Percentiles rank a stretch among this genome's conserved stretches.
Conservation (phyloP, 1,140 invertebrate species). For the Cherax destructor region DNA sequence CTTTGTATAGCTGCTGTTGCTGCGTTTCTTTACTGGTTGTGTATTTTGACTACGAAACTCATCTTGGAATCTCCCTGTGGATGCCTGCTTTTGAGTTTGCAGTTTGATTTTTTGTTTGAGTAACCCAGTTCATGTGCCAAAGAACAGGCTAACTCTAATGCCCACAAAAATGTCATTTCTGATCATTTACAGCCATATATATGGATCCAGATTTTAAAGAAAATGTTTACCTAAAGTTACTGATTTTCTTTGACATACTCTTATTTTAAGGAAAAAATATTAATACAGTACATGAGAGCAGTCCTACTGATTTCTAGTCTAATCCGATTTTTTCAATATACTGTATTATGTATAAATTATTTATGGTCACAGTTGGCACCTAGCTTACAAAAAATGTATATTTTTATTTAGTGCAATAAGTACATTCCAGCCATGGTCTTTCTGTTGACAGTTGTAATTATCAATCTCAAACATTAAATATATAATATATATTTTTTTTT, state of each 20-base stretch:
- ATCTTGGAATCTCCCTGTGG: background rate
- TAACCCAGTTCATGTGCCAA: slow-evolving; percentile 30
- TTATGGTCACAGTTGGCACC: background rate
- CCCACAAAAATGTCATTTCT: background rate
- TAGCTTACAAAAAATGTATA: background rate
- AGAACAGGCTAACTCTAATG: slow-evolving; percentile 6
- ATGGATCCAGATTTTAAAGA: slow-evolving; percentile 1
- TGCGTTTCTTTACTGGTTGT: slow-evolving; percentile 1
- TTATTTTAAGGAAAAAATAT: background rate
- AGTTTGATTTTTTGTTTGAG: background rate
- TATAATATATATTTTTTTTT: background rate
- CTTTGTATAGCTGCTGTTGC: background rate
- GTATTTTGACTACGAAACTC: background rate
- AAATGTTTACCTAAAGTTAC: background rate
- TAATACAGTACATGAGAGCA: too few relatives aligned
- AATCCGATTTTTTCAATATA: background rate
- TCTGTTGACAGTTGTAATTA: background rate
- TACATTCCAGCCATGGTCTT: background rate
- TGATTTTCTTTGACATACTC: background rate
- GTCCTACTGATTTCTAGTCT: slow-evolving; percentile 1
- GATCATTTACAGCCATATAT: background rate
- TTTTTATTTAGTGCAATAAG: background rate
- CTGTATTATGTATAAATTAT: background rate
- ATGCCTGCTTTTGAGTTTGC: background rate
- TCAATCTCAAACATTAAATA: background rate